A percentile compares a stretch with the other conserved stretches of the same genome.
These are phyloP conservation scores for Arrhamphus sclerolepis DNA, from an alignment of 2,797 vertebrate genomes.

Conservation along the genomic window DNA sequence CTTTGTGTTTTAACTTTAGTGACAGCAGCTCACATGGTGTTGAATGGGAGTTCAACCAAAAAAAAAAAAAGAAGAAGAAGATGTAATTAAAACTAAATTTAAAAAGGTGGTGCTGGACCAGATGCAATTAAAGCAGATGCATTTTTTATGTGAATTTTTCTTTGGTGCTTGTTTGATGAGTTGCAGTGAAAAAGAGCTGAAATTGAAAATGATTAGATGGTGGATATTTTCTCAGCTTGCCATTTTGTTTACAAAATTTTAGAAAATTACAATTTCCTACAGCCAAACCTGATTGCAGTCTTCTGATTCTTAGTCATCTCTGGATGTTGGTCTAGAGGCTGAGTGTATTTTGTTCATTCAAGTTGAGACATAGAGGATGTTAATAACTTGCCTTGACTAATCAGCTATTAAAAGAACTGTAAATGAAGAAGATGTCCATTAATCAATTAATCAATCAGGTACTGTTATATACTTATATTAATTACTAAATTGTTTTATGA, in stretches of 20 bases:
- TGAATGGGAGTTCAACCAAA: constrained; percentile 2
- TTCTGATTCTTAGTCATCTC: background rate
- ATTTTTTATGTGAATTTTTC: constrained; percentile 6
- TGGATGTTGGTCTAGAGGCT: background rate
- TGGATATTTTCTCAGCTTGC: background rate
- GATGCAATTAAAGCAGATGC: background rate
- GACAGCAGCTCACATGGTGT: constrained; percentile 5
- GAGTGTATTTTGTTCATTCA: background rate
- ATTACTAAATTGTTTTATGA: constrained; percentile 1
- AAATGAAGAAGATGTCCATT: background rate
- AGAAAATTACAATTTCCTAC: background rate
- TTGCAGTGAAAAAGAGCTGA: background rate
- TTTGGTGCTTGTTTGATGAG: constrained; percentile 1
- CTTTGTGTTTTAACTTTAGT: constrained; percentile 7
- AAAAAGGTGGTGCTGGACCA: background rate
- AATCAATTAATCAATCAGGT: background rate
- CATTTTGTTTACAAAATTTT: constrained; percentile 3
- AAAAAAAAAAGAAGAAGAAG: background rate
- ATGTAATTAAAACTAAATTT: background rate
- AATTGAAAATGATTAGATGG: background rate
- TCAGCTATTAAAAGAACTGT: background rate
- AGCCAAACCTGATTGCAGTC: background rate
- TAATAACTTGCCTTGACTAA: background rate
- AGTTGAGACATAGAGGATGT: background rate
- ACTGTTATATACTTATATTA: background rate